phyloP scores from a whole-genome alignment of 2,888 invertebrate genomes.

The Nipponacmea schrenckii region DNA sequence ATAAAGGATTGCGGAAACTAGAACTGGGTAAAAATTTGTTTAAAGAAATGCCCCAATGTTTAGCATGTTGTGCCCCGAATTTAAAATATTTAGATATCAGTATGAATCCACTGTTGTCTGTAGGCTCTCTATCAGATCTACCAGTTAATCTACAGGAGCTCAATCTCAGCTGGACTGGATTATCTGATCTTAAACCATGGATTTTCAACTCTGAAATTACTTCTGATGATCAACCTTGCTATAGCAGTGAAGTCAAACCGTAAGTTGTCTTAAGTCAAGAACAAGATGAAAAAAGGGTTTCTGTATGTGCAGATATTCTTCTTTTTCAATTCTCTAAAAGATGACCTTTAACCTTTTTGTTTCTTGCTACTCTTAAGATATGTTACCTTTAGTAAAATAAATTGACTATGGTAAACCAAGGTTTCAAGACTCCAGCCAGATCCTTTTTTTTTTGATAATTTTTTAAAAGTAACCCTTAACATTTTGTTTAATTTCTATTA shows the following conservation, averaged over 20 bases:
- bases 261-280: background rate
- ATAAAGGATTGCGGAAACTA: constrained; percentile 69
- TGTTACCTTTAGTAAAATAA: too few relatives aligned
- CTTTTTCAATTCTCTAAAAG: too few relatives aligned
- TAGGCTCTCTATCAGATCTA: constrained; percentile 90
- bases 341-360: too few relatives aligned
- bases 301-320: too few relatives aligned
- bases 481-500: background rate
- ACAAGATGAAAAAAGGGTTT: too few relatives aligned
- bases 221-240: constrained; percentile 23
- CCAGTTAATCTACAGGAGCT: constrained; percentile 89
- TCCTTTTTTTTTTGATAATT: background rate
- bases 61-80: constrained; percentile 90
- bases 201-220: constrained; percentile 21
- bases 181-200: constrained; percentile 80
- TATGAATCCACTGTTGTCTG: constrained; percentile 79
- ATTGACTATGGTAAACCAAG: too few relatives aligned
- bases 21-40: constrained; percentile 93
- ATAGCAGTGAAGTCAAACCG: constrained; percentile 16
- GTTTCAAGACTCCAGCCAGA: too few relatives aligned
- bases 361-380: background rate
- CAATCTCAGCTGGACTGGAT: constrained; percentile 77
- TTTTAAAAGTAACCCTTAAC: too few relatives aligned
- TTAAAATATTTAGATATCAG: constrained; percentile 90
- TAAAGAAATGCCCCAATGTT: constrained; percentile 83